These are phyloP conservation scores for Apamea epomidion DNA, from an alignment of 2,888 invertebrate species.

Conservation along the genomic window DNA sequence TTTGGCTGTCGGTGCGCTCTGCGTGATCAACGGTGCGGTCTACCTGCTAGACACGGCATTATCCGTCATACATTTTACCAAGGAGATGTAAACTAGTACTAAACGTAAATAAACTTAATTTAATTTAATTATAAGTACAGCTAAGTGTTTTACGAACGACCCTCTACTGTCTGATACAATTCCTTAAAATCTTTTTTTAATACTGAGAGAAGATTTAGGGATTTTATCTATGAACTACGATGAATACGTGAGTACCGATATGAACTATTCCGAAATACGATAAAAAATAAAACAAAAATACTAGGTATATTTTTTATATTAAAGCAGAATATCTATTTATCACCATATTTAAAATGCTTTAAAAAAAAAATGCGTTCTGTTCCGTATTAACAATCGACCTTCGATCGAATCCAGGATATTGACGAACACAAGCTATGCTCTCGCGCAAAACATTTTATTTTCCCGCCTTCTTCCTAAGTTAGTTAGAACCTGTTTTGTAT, in stretches of 20 bases:
- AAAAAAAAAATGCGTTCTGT: no score
- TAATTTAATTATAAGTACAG: constrained; percentile 66
- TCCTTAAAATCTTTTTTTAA: constrained; percentile 15
- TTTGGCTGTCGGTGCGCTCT: constrained; percentile 94
- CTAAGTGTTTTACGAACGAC: constrained; percentile 54
- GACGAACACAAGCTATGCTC: constrained; percentile 39
- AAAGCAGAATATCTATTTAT: neutral
- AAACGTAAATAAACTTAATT: constrained; percentile 59
- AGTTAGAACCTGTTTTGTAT: constrained; percentile 69
- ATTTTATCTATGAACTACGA: constrained; percentile 8
- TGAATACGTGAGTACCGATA: no score
- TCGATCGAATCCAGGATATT: neutral
- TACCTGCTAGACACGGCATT: constrained; percentile 95
- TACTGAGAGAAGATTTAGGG: neutral
- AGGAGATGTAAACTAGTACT: constrained; percentile 89
- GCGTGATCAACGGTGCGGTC: constrained; percentile 94
- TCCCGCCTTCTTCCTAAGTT: constrained; percentile 73
- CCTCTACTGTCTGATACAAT: constrained; percentile 12
- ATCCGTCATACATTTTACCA: constrained; percentile 93
- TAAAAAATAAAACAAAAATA: neutral
- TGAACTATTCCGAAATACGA: constrained; percentile 12
- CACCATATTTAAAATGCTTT: neutral
- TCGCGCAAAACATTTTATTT: constrained; percentile 56
- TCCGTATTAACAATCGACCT: neutral
- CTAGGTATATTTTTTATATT: neutral